Evolutionary conservation across 2,888 invertebrate genomes (phyloP).

Genomic region (Hypsopygia costalis): DNA sequence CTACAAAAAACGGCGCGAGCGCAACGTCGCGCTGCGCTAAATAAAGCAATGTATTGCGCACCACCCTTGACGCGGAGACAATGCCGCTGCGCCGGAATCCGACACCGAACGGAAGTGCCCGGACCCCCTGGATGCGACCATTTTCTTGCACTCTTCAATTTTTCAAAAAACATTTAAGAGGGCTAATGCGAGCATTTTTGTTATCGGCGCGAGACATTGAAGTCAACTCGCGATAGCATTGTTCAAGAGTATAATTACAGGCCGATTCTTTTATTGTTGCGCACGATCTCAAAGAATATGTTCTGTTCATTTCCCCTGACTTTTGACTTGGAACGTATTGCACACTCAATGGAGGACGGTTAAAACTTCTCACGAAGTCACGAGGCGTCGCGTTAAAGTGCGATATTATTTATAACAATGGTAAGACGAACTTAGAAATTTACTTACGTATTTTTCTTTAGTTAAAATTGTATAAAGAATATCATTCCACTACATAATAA

Average conservation of each 20-base stretch:
- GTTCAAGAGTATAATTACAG: slow-evolving; percentile 74
- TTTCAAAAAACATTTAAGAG: slow-evolving; percentile 47
- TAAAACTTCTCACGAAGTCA: slow-evolving; percentile 74
- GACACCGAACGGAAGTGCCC: slow-evolving; percentile 74
- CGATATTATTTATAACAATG: slow-evolving; percentile 17
- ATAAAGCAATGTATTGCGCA: slow-evolving; percentile 21
- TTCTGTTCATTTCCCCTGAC: slow-evolving; percentile 69
- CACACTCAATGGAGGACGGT: slow-evolving; percentile 68
- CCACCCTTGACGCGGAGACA: slow-evolving; percentile 63
- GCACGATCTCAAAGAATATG: slow-evolving; percentile 75
- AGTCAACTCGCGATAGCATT: slow-evolving; percentile 68
- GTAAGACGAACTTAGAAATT: too few species aligned
- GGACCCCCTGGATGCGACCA: slow-evolving; percentile 69
- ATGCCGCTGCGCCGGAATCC: slow-evolving; percentile 52
- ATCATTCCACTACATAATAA: too few species aligned
- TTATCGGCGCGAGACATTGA: slow-evolving; percentile 60
- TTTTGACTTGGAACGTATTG: slow-evolving; percentile 70
- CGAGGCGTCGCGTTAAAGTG: slow-evolving; percentile 33
- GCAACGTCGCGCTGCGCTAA: slow-evolving; percentile 1
- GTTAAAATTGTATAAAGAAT: too few species aligned
- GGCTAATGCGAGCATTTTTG: slow-evolving; percentile 61
- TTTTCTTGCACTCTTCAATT: slow-evolving; percentile 71
- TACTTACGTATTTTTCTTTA: too few species aligned
- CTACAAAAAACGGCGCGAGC: slow-evolving; percentile 6
- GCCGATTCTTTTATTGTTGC: slow-evolving; percentile 62